Percentiles rank a stretch among this genome's conserved stretches.
Conservation (phyloP, 64 coral and sea anemone genomes). For the Stichodactyla mertensii region DNA sequence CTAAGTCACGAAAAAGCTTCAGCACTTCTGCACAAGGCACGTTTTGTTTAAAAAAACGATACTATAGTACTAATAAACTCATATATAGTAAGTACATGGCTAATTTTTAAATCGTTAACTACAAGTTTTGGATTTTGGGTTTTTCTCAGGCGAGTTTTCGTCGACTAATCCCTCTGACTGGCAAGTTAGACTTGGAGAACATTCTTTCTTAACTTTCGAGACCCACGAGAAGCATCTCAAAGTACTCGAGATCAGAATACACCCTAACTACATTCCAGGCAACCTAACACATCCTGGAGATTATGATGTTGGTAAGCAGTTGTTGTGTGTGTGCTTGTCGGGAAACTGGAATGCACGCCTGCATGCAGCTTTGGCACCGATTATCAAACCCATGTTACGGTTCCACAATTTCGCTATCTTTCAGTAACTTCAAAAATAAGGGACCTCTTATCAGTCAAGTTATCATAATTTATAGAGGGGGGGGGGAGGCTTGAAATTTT, state of each 20-base stretch:
- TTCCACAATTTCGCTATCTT: too few relatives aligned
- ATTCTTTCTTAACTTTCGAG: conserved; percentile 42
- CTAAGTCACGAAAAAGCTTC: background rate
- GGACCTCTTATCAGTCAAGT: too few relatives aligned
- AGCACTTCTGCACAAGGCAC: background rate
- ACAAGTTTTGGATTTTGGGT: background rate
- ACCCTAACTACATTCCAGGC: conserved; percentile 61
- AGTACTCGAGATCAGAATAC: conserved; percentile 63
- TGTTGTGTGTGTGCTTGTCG: background rate
- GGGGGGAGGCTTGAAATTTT: too few relatives aligned
- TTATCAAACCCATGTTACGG: too few relatives aligned
- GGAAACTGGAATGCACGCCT: too few relatives aligned
- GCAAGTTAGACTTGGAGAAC: conserved; percentile 74
- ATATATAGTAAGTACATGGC: background rate
- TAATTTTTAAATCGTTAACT: background rate
- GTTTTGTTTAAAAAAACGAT: background rate
- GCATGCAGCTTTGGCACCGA: too few relatives aligned
- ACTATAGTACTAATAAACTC: background rate
- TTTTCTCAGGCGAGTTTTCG: conserved; percentile 23
- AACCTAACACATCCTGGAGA: conserved; percentile 85
- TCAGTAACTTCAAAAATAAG: too few relatives aligned
- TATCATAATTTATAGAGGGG: too few relatives aligned
- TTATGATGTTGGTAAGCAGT: conserved; percentile 79
- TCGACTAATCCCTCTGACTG: conserved; percentile 63
- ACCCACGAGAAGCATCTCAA: conserved; percentile 29